Percentiles rank a stretch among this genome's conserved stretches.
Conservation (phyloP, 2,888 invertebrate genomes). For the Spilarctia lutea region DNA sequence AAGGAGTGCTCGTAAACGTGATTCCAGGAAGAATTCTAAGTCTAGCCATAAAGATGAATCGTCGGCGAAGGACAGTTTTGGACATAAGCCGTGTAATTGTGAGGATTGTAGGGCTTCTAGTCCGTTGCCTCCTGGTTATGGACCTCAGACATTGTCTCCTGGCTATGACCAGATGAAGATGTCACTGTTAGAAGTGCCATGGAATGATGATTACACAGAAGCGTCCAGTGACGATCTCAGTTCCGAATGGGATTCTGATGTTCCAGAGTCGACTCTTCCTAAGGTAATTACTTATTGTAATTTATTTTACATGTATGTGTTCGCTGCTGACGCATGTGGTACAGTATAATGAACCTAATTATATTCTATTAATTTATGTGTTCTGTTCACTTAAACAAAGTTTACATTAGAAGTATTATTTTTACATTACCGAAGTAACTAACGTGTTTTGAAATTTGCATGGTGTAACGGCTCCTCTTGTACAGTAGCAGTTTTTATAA, state of each 20-base stretch:
- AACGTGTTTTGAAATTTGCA: not conserved
- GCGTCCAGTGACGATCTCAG: constrained; percentile 97
- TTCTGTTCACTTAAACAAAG: not conserved
- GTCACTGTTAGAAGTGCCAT: constrained; percentile 91
- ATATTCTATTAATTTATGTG: not conserved
- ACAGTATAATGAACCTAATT: not conserved
- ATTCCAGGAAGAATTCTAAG: constrained; percentile 73
- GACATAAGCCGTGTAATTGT: constrained; percentile 80
- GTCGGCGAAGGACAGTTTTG: constrained; percentile 66
- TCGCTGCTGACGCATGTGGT: not conserved
- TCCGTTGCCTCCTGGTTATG: constrained; percentile 81
- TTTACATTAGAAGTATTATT: not conserved
- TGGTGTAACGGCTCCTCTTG: not conserved
- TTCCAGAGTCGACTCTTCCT: constrained; percentile 85
- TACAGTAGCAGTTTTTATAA: not conserved
- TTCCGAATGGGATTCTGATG: constrained; percentile 97
- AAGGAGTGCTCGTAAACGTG: constrained; percentile 77
- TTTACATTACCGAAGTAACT: not conserved
- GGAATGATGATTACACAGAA: constrained; percentile 93
- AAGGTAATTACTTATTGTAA: constrained; percentile 57
- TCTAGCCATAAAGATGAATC: constrained; percentile 67
- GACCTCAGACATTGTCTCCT: constrained; percentile 81
- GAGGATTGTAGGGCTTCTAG: constrained; percentile 84
- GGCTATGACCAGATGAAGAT: constrained; percentile 94
- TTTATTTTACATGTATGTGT: not conserved